Percentiles rank a stretch among this genome's conserved stretches.
These are phyloP conservation scores for Varroa destructor DNA, from an alignment of 1,140 invertebrate genomes.

Conservation along the genomic window DNA sequence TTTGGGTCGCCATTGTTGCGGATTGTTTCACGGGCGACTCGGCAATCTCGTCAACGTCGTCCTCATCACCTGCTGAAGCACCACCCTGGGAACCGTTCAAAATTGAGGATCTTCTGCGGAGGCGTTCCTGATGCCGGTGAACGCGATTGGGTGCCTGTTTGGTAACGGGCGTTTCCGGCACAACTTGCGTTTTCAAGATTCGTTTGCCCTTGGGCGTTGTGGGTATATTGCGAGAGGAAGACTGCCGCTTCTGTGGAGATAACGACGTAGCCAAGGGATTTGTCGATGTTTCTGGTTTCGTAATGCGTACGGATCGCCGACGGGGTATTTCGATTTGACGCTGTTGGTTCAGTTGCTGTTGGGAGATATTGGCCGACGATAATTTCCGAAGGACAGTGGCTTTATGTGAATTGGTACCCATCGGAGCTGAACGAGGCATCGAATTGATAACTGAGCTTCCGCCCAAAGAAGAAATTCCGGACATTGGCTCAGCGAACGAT, in stretches of 20 bases:
- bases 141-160: slow-evolving; percentile 7
- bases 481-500: slow-evolving; percentile 10
- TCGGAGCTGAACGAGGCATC: neutral
- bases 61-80: neutral
- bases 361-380: slow-evolving; percentile 6
- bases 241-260: slow-evolving; percentile 6
- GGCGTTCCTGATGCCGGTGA: neutral
- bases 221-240: neutral
- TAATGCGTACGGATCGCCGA: neutral
- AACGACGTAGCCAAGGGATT: neutral
- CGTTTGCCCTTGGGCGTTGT: slow-evolving; percentile 7
- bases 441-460: neutral
- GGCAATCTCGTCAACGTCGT: neutral
- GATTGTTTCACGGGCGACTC: slow-evolving; percentile 9
- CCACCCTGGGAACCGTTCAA: slow-evolving; percentile 7
- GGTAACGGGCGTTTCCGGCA: slow-evolving; percentile 10
- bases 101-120: slow-evolving; percentile 3
- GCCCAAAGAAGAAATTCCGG: slow-evolving; percentile 15
- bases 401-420: neutral
- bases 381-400: neutral
- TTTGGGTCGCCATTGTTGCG: neutral
- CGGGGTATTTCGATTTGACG: slow-evolving; percentile 9
- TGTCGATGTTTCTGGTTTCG: no score
- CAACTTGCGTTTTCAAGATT: slow-evolving; percentile 22
- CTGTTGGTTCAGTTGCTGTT: neutral